These are phyloP conservation scores for Gadus chalcogrammus DNA, from an alignment of 2,113 vertebrate genomes.

Conservation along the genomic window DNA sequence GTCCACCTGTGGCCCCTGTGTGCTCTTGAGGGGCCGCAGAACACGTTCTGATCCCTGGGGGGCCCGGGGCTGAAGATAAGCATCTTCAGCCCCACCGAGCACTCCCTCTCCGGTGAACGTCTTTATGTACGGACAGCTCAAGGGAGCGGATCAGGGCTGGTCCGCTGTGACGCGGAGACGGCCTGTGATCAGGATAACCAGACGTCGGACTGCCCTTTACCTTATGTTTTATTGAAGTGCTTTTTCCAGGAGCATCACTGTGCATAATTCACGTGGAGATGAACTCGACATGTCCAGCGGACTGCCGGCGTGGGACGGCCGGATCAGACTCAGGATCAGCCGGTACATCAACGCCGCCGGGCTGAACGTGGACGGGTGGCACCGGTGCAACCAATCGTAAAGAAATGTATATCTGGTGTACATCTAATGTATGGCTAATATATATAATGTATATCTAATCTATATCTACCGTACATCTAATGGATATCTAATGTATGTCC, in stretches of 20 bases:
- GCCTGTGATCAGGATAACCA: slow-evolving; percentile 36
- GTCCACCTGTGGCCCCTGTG: too few relatives aligned
- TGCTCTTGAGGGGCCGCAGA: too few relatives aligned
- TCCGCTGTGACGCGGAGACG: slow-evolving; percentile 39
- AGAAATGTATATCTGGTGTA: too few relatives aligned
- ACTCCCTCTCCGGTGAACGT: slow-evolving; percentile 33
- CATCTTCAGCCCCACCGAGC: slow-evolving; percentile 30
- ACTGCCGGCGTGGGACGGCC: slow-evolving; percentile 21
- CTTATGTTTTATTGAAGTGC: slow-evolving; percentile 42
- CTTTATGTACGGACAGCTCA: slow-evolving; percentile 40
- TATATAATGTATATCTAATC: too few relatives aligned
- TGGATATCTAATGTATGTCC: too few relatives aligned
- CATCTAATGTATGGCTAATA: too few relatives aligned
- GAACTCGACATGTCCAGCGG: slow-evolving; percentile 23
- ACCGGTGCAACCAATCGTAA: too few relatives aligned
- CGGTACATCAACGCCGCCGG: slow-evolving; percentile 20
- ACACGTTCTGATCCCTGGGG: too few relatives aligned
- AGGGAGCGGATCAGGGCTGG: slow-evolving; percentile 28
- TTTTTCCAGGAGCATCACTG: slow-evolving; percentile 34
- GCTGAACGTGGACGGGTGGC: slow-evolving; percentile 11
- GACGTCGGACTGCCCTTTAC: slow-evolving; percentile 37
- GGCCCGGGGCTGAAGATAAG: slow-evolving; percentile 39
- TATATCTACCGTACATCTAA: too few relatives aligned
- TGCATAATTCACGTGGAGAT: slow-evolving; percentile 41
- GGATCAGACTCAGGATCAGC: slow-evolving; percentile 6